Evolutionary conservation across 2,797 vertebrate genomes (phyloP).

Genomic region (Rhynchotus rufescens): DNA sequence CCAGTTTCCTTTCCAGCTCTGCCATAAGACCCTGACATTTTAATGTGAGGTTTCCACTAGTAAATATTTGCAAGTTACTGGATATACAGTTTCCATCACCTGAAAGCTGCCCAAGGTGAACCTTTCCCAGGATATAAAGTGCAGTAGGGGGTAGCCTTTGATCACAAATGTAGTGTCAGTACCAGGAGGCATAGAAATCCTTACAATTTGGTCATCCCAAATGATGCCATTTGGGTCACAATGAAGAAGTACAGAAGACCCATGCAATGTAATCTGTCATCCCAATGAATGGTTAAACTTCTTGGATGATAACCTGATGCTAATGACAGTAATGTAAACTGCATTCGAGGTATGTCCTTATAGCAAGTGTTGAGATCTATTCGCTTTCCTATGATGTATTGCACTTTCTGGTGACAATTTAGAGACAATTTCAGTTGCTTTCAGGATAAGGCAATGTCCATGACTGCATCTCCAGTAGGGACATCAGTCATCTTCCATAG

Average conservation of each 20-base stretch:
- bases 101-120: neutral
- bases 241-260: neutral
- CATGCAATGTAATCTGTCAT: fast-evolving
- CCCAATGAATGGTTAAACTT: neutral
- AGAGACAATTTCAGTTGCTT: neutral
- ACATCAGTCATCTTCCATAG: neutral
- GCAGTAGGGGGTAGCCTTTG: fast-evolving
- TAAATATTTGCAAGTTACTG: neutral
- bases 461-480: neutral
- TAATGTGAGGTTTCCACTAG: neutral
- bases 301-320: neutral
- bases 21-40: neutral
- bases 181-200: neutral
- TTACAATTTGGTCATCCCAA: neutral
- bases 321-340: neutral
- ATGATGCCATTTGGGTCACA: neutral
- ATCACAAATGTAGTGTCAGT: neutral
- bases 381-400: neutral
- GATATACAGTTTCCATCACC: neutral
- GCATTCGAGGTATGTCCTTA: neutral
- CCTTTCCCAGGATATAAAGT: neutral
- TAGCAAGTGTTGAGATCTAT: neutral
- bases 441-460: neutral
- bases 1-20: neutral
- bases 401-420: neutral